A percentile compares a stretch with the other conserved stretches of the same genome.
These are phyloP conservation scores for Stenurella melanura DNA, from an alignment of 2,888 invertebrate genomes.

Conservation along the genomic window DNA sequence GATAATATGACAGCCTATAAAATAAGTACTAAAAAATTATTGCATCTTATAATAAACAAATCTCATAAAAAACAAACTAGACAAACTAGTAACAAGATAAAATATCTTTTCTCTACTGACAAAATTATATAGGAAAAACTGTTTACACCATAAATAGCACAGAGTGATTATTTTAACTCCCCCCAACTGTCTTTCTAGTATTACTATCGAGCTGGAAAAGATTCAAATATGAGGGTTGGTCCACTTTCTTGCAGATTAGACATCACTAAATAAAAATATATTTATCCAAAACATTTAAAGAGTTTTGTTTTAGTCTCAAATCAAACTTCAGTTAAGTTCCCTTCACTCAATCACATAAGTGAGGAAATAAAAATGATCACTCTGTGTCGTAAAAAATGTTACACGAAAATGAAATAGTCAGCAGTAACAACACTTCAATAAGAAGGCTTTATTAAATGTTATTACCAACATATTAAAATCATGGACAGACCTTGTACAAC, in stretches of 20 bases:
- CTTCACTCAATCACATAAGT: too few relatives aligned
- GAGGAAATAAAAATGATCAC: not conserved
- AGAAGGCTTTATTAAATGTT: constrained; percentile 27
- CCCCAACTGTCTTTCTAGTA: too few relatives aligned
- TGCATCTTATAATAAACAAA: constrained; percentile 19
- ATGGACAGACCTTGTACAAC: not conserved
- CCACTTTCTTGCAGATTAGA: too few relatives aligned
- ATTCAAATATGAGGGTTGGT: too few relatives aligned
- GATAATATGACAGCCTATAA: constrained; percentile 23
- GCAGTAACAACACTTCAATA: constrained; percentile 22
- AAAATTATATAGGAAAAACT: constrained; percentile 4
- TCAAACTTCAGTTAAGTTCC: too few relatives aligned
- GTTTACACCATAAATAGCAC: not conserved
- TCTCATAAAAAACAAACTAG: constrained; percentile 11
- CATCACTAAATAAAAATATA: too few relatives aligned
- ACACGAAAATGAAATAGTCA: not conserved
- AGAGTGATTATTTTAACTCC: not conserved
- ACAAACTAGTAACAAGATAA: constrained; percentile 17
- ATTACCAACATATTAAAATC: constrained; percentile 15
- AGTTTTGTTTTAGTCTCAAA: too few relatives aligned
- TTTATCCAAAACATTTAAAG: too few relatives aligned
- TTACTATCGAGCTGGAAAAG: too few relatives aligned
- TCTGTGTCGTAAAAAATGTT: not conserved
- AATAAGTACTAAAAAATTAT: constrained; percentile 29
- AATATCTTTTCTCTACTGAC: not conserved